Evolutionary conservation across 2,113 vertebrate species (phyloP), one percentile per base, ranked within the genome.

Genomic region (Brevimyrus niger): DNA sequence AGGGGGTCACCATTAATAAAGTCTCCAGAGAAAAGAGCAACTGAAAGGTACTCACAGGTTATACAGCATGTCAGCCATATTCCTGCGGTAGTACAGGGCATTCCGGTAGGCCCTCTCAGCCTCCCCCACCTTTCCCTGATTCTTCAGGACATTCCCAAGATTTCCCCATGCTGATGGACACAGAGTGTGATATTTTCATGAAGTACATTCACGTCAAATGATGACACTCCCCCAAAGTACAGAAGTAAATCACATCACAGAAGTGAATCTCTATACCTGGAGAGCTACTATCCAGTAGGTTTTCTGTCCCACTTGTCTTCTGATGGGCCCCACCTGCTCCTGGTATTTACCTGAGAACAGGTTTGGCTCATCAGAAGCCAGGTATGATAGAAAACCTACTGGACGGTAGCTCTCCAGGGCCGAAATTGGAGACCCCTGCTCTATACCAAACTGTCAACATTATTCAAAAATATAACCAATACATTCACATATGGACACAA

Each of bases 11-110:
- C 35, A 42, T 3, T n/a, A 21, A 46, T 44, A 21, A 61, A 21
- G 19, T 21, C 19, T 42, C 17, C 17, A 23, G 17, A 4, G 0
- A 19, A n/a, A 23, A 65, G 92, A 50, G 51, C 92, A 92, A 94
- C 80, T 44, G 85, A 90, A 1, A 46, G 88, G 93, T 95, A 99
- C 98, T 99, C 94, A 99, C 98, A 99, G 96, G 95, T 99, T 99
- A 93, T 99, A 99, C 92, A 99, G 97, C 98, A 99, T 99, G 94
- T 99, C 98, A 1, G 98, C 98, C 98, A 99, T 99, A 96, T 99
- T 99, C 95, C 98, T 98, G 91, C 98, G 97, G 94, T 98, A 99
- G 94, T 98, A 98, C 92, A 99, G 96, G 91, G 98, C 98, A 90
- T 99, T 99, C 93, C 98, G 97, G 92, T 99, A 99, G 50, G 98